These are phyloP conservation scores for Danionella cerebrum DNA, from an alignment of 2,113 vertebrate genomes.

Conservation along the genomic window DNA sequence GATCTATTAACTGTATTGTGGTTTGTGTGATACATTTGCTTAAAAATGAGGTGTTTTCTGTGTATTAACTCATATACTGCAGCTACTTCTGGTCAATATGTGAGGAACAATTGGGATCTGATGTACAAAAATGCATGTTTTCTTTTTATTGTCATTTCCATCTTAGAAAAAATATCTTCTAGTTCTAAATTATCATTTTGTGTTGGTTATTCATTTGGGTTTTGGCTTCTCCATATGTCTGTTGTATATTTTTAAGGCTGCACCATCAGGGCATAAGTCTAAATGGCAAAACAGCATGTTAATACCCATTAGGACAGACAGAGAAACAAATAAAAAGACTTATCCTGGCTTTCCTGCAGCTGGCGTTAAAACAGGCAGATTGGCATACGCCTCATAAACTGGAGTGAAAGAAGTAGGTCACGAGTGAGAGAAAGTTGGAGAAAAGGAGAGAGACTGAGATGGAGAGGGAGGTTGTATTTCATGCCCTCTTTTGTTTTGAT, in stretches of 20 bases:
- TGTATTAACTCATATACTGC: not conserved
- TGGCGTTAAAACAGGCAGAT: conserved; percentile 9
- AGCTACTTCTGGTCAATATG: not conserved
- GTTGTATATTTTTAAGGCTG: not conserved
- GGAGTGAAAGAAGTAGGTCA: conserved; percentile 38
- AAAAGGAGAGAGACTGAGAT: conserved; percentile 19
- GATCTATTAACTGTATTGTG: not conserved
- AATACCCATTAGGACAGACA: not conserved
- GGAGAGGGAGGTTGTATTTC: conserved; percentile 12
- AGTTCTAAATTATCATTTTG: too few species aligned
- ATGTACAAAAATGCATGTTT: not conserved
- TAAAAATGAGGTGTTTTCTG: not conserved
- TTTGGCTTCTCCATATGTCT: not conserved
- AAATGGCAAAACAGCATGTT: not conserved
- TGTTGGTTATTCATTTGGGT: not conserved
- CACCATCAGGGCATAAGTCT: not conserved
- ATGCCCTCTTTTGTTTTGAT: conserved; percentile 19
- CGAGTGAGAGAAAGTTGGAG: conserved; percentile 33
- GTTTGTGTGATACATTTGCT: not conserved
- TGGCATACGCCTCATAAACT: conserved; percentile 18
- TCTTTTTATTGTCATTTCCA: too few species aligned
- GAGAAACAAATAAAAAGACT: not conserved
- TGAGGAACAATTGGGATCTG: not conserved
- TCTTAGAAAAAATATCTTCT: too few species aligned
- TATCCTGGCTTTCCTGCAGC: conserved; percentile 16